Conservation (phyloP, 37 sponge, comb jelly and placozoan genomes). For the Beroe forskalii region DNA sequence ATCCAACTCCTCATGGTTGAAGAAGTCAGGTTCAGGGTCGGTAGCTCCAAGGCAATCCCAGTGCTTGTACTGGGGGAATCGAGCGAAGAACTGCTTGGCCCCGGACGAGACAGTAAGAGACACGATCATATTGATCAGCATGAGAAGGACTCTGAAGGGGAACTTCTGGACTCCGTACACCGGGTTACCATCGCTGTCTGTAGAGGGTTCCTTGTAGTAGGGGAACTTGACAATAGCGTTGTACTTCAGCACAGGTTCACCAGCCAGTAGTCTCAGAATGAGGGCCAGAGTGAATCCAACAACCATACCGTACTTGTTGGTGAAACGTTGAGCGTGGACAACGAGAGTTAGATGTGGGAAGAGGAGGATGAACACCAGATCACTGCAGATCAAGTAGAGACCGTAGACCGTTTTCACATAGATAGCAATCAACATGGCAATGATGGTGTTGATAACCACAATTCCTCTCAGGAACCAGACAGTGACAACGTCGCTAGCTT, state of each 20-base stretch:
- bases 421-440: conserved; percentile 54
- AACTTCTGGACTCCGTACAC: conserved; percentile 11
- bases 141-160: background rate
- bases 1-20: background rate
- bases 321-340: background rate
- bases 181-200: background rate
- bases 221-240: conserved; percentile 21
- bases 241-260: conserved; percentile 46
- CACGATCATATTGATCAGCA: background rate
- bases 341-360: conserved; percentile 41
- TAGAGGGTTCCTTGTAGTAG: background rate
- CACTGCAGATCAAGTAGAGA: conserved; percentile 49
- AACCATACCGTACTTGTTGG: conserved; percentile 51
- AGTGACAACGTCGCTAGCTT: background rate
- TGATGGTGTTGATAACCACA: conserved; percentile 32
- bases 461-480: conserved; percentile 50
- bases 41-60: background rate
- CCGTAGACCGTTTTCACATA: conserved; percentile 39
- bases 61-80: background rate
- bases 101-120: background rate
- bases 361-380: conserved; percentile 56
- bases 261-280: conserved; percentile 1
- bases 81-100: background rate
- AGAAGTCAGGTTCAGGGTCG: background rate
- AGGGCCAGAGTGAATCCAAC: background rate